Evolutionary conservation across 2,113 vertebrate species (phyloP), one percentile per base, ranked within the genome.

Genomic region (Larimichthys crocea): DNA sequence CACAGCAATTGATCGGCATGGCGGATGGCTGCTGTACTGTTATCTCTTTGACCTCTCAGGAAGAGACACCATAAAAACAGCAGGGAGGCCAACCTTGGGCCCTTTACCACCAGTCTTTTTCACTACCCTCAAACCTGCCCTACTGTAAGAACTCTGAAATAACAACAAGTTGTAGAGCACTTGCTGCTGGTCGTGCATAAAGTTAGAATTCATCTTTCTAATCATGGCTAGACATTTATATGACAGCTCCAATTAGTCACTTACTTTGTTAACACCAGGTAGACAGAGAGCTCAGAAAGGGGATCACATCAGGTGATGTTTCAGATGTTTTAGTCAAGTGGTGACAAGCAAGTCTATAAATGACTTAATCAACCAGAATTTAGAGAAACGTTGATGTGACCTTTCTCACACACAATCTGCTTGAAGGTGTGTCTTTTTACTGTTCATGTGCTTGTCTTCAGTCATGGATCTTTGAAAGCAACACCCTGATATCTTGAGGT

Each of bases 1-100:
- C 61, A 76, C n/a, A 31, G 80, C 79, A 65, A 12, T 82, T 83
- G 84, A 90, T 90, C 76, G 86, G 74, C 76, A 83, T 74, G 69
- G 56, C 12, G 10, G 52, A 60, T 66, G 56, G 65, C 62, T 2
- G 31, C 75, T 59, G 50, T 4, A n/a, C 64, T 50, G 24, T 81
- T 89, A 88, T 91, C 79, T 77, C 60, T 67, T 44, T 50, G 53
- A 73, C 55, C 57, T 79, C 82, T 82, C 48, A 53, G 68, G 71
- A 71, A 62, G 69, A 82, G n/a, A 16, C 63, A 7, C 73, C 72
- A 78, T 79, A 70, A 78, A 84, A 72, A 66, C 65, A 67, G 44
- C 86, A 73, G 71, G 42, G 67, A 68, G 22, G 64, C 26, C 26
- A 22, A 71, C 79, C 78, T 62, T n/a, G 64, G 81, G 82, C 68